Percentiles rank a stretch among this genome's conserved stretches.
phyloP scores from a whole-genome alignment of 2,797 vertebrate genomes.

The Thamnophis elegans region DNA sequence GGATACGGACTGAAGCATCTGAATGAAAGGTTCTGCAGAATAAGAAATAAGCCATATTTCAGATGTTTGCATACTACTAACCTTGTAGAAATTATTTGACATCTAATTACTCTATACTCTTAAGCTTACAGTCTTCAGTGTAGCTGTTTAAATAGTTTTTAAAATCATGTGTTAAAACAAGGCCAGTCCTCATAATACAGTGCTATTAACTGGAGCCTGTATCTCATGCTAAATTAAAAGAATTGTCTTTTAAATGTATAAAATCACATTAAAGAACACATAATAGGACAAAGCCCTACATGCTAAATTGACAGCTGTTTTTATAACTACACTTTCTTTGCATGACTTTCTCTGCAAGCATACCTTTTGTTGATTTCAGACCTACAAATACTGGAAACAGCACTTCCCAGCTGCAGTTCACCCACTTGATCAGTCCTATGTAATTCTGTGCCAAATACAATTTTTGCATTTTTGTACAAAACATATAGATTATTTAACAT shows the following conservation, averaged over 20 bases:
- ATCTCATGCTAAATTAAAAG: conserved; percentile 50
- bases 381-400: conserved; percentile 52
- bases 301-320: conserved; percentile 49
- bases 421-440: conserved; percentile 51
- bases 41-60: conserved; percentile 48
- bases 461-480: conserved; percentile 62
- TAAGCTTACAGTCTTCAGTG: conserved; percentile 50
- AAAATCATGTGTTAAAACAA: conserved; percentile 47
- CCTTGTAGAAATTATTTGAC: conserved; percentile 43
- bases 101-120: conserved; percentile 35
- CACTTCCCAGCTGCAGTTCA: conserved; percentile 52
- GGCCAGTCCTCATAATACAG: conserved; percentile 43
- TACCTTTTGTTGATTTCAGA: conserved; percentile 46
- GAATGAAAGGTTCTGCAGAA: conserved; percentile 54
- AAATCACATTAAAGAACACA: conserved; percentile 48
- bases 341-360: conserved; percentile 62
- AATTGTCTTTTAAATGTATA: conserved; percentile 39
- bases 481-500: conserved; percentile 54
- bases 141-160: conserved; percentile 49
- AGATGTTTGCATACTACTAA: conserved; percentile 47
- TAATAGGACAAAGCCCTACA: conserved; percentile 44
- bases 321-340: conserved; percentile 54
- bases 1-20: background rate
- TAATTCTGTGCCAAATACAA: conserved; percentile 57
- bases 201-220: conserved; percentile 48